Evolutionary conservation across 2,888 invertebrate species (phyloP), one percentile per base, ranked within the genome.

Genomic region (Keiferia lycopersicella): DNA sequence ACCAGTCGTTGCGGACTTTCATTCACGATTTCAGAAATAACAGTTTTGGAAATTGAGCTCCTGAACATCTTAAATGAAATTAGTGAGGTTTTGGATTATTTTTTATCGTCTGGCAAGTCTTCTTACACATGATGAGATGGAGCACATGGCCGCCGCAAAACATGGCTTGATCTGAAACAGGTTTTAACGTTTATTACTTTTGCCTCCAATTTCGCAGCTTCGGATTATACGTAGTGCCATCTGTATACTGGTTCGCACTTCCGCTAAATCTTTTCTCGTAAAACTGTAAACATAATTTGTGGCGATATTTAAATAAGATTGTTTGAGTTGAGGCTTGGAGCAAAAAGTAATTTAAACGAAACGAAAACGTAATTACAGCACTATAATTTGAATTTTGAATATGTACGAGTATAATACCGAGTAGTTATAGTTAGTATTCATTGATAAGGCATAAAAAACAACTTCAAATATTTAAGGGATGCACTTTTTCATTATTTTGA

Each of bases 161-260:
- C 20, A 16, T 39, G 58, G 38, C 16, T 41, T 59, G 22, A n/a
- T 6, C 34, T 4, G n/a, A 51, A 66, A 66, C 62, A 48, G 64
- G 62, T 64, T 66, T 62, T 48, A 30, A 39, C 22, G 53, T 62
- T 64, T 64, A 64, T 62, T 64, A 53, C 53, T 53, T 14, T 62
- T 66, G 62, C 60, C 59, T 18, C 64, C 62, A 64, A 64, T 62
- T 64, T 66, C 48, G 66, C 62, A 34, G 64, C 51, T 64, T 39
- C 56, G 59, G 53, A 41, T 66, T 66, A 60, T 53, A n/a, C n/a
- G n/a, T n/a, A n/a, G 30, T 14, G 12, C 18, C 45, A 39, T 14
- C 16, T 61, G 53, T 63, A 56, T 57, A 64, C 16, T 60, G 63
- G 63, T 60, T 63, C 58, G 61, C 51, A 63, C 65, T 60, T 65